These are phyloP conservation scores for Hemibagrus guttatus DNA, from an alignment of 2,797 vertebrate genomes.

Conservation along the genomic window DNA sequence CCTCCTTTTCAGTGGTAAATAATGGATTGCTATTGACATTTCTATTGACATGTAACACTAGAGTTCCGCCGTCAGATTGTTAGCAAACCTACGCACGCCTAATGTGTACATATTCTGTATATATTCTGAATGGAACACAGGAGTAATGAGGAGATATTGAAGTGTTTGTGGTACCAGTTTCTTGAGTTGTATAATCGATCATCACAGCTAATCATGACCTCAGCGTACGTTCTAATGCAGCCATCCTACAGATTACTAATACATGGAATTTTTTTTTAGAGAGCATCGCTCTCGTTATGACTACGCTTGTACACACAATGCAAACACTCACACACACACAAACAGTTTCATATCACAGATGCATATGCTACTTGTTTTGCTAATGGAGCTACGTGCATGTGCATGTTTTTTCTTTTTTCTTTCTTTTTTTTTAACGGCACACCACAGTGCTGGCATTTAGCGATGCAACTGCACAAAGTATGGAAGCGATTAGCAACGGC, in stretches of 20 bases:
- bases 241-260: conserved; percentile 27
- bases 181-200: not conserved
- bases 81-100: no score
- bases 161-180: not conserved
- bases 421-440: conserved; percentile 38
- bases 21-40: no score
- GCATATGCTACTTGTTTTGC: conserved; percentile 34
- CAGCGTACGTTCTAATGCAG: not conserved
- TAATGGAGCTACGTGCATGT: conserved; percentile 41
- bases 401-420: conserved; percentile 12
- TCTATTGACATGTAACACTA: no score
- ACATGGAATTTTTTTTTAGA: conserved; percentile 23
- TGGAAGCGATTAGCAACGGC: conserved; percentile 61
- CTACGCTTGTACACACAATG: conserved; percentile 23
- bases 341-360: conserved; percentile 2
- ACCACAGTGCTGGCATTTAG: conserved; percentile 40
- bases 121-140: not conserved
- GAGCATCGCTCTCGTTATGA: conserved; percentile 43
- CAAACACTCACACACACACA: conserved; percentile 17
- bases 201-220: not conserved
- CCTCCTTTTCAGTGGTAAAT: no score
- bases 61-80: no score
- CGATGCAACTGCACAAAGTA: conserved; percentile 39
- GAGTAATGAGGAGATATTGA: not conserved
- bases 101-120: no score